Percentiles rank a stretch among this genome's conserved stretches.
These are phyloP conservation scores for Vesta saturnalis DNA, from an alignment of 2,888 invertebrate species.

Conservation along the genomic window DNA sequence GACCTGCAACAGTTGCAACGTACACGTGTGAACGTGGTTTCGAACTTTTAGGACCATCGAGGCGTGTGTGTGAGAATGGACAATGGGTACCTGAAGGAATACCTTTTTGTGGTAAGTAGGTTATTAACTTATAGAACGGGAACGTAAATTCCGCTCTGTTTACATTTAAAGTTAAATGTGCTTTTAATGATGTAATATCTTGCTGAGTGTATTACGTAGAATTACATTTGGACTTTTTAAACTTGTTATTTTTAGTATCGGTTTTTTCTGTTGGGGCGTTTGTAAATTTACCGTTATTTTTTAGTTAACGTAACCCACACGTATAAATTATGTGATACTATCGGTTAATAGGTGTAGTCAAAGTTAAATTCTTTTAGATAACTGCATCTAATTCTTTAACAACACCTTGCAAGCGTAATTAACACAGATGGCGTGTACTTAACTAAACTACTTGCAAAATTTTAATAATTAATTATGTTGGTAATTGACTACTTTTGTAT, in stretches of 20 bases:
- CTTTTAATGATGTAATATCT: slow-evolving; percentile 36
- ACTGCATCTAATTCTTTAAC: slow-evolving; percentile 5
- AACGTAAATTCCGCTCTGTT: slow-evolving; percentile 31
- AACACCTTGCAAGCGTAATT: slow-evolving; percentile 5
- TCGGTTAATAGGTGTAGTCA: not conserved
- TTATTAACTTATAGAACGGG: slow-evolving; percentile 12
- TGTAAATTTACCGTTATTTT: not conserved
- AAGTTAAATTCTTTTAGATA: not conserved
- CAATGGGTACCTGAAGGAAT: slow-evolving; percentile 90
- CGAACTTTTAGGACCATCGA: slow-evolving; percentile 87
- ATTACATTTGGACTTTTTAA: slow-evolving; percentile 17
- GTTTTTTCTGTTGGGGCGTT: too few relatives aligned
- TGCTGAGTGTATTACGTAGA: slow-evolving; percentile 10
- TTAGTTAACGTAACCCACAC: too few relatives aligned
- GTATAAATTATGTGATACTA: not conserved
- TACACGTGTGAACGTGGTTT: slow-evolving; percentile 91
- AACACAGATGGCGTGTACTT: not conserved
- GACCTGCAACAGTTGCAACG: slow-evolving; percentile 76
- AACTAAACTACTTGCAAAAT: not conserved
- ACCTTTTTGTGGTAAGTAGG: slow-evolving; percentile 90
- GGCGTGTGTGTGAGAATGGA: slow-evolving; percentile 77
- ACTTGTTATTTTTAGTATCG: too few relatives aligned
- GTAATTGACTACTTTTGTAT: not conserved
- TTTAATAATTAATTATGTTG: not conserved
- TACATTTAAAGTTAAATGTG: slow-evolving; percentile 31